Evolutionary conservation across 2,888 invertebrate genomes (phyloP).

Genomic region (Stenurella melanura): DNA sequence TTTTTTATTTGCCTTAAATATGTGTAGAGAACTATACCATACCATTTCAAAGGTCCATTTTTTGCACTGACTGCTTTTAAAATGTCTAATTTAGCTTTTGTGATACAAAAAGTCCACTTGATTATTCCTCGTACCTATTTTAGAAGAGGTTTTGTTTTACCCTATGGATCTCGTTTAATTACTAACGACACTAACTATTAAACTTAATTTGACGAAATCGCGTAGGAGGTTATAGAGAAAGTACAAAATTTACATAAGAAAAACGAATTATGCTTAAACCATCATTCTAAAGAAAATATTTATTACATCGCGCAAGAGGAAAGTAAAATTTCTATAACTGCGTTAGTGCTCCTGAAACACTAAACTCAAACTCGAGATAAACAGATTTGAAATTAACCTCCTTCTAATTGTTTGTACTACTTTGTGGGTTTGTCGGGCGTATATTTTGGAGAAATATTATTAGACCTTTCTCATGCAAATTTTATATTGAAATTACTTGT

Average conservation of each 20-base stretch:
- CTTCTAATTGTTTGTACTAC: conserved; percentile 7
- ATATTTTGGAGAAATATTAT: not conserved
- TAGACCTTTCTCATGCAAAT: conserved; percentile 4
- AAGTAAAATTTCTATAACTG: conserved; percentile 3
- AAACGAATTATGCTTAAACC: not conserved
- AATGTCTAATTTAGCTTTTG: too few species aligned
- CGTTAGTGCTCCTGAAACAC: not conserved
- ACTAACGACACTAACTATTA: not conserved
- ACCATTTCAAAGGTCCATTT: too few species aligned
- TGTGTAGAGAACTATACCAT: too few species aligned
- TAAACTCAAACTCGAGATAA: conserved; percentile 4
- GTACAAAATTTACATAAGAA: conserved; percentile 3
- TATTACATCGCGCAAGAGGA: not conserved
- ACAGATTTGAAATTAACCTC: conserved; percentile 7
- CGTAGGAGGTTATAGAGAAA: not conserved
- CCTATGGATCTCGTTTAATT: too few species aligned
- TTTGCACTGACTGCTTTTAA: too few species aligned
- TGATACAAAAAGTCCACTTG: too few species aligned
- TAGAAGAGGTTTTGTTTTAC: too few species aligned
- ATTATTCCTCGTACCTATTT: too few species aligned
- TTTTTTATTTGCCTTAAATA: too few species aligned
- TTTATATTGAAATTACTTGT: conserved; percentile 7
- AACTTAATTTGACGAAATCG: not conserved
- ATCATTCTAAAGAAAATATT: not conserved
- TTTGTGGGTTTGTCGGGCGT: conserved; percentile 2